Conservation (phyloP, 2,888 invertebrate species). For the Drosophila barbarae region DNA sequence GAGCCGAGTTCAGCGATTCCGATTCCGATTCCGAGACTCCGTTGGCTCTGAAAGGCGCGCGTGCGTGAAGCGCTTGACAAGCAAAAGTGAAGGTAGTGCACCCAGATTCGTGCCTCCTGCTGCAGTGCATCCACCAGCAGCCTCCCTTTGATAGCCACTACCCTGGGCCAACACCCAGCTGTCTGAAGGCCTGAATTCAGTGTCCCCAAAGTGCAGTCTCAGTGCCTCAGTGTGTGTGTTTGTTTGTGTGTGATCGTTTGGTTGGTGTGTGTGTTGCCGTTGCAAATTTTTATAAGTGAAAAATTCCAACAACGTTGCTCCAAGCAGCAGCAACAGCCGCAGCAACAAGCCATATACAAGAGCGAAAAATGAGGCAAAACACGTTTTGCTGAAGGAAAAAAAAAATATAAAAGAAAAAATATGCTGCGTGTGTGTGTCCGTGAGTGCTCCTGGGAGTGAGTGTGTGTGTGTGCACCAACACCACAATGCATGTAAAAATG, state of each 20-base stretch:
- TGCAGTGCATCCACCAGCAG: constrained; percentile 5
- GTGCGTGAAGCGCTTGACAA: constrained; percentile 43
- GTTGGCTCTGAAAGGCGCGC: constrained; percentile 22
- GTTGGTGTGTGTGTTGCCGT: constrained; percentile 53
- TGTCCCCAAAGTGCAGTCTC: constrained; percentile 23
- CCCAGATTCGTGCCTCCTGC: neutral
- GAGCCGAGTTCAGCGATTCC: constrained; percentile 45
- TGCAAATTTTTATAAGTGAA: constrained; percentile 70
- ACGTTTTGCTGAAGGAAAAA: constrained; percentile 64
- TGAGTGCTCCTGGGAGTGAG: constrained; percentile 25
- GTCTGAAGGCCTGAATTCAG: constrained; percentile 3
- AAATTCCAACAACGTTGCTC: constrained; percentile 72
- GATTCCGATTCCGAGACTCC: neutral
- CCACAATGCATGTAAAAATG: constrained; percentile 56
- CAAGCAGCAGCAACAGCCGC: constrained; percentile 34
- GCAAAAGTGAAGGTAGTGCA: constrained; percentile 60
- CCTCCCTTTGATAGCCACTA: neutral
- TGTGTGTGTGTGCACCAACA: constrained; percentile 40
- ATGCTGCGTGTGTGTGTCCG: constrained; percentile 65
- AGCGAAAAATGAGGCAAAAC: constrained; percentile 71
- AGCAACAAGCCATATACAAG: constrained; percentile 52
- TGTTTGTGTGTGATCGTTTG: constrained; percentile 18
- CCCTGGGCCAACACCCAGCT: constrained; percentile 2
- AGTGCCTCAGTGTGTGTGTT: constrained; percentile 11
- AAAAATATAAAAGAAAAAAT: constrained; percentile 48